These are phyloP conservation scores for Acomys russatus DNA, from an alignment of 2,797 vertebrate species.

Conservation along the genomic window DNA sequence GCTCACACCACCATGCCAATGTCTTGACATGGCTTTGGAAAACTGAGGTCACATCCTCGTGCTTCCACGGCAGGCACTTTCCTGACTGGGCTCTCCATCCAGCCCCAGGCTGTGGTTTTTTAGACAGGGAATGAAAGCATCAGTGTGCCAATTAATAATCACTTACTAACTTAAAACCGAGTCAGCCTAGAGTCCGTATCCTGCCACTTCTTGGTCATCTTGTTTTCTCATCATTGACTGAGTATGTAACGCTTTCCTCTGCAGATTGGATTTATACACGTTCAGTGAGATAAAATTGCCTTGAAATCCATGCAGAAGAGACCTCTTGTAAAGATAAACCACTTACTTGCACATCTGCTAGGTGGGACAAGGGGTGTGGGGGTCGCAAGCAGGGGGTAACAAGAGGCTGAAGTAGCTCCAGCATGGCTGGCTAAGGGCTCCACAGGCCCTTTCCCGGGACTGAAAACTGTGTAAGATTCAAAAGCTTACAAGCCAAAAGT, in stretches of 20 bases:
- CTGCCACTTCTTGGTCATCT: neutral
- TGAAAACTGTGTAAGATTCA: neutral
- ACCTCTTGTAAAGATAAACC: neutral
- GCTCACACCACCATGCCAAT: neutral
- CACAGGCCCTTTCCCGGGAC: neutral
- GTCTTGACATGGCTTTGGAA: neutral
- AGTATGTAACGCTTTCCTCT: neutral
- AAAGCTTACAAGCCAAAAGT: neutral
- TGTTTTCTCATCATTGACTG: neutral
- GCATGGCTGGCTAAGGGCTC: accelerated
- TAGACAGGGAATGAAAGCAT: neutral
- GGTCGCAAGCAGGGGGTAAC: neutral
- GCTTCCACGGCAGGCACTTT: neutral
- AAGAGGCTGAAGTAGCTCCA: neutral
- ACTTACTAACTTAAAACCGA: neutral
- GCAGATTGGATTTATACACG: neutral
- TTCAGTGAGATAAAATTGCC: slow-evolving; percentile 14
- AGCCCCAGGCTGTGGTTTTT: neutral
- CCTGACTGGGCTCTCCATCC: neutral
- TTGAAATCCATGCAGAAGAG: neutral
- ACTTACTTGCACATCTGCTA: no score
- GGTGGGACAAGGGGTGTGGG: neutral
- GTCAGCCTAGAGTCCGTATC: neutral
- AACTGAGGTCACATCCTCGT: neutral
- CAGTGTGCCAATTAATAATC: neutral